Evolutionary conservation across 2,888 invertebrate species (phyloP).

Genomic region (Rhorus exstirpatorius): DNA sequence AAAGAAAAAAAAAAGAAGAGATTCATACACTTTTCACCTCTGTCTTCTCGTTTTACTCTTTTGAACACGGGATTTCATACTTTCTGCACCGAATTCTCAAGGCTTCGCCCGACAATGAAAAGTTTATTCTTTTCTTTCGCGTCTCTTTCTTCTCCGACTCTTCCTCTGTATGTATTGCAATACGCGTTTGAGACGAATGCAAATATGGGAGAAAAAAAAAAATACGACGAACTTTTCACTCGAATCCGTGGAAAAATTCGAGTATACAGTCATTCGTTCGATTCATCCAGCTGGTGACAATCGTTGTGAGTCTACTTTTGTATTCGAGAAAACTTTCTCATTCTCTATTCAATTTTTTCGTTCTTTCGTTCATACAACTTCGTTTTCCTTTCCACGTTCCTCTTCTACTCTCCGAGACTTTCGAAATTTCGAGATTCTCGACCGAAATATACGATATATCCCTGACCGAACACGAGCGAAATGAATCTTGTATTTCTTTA

Average conservation of each 20-base stretch:
- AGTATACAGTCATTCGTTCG: too few relatives aligned
- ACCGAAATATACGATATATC: not conserved
- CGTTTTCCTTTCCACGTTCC: too few relatives aligned
- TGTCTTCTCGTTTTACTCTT: not conserved
- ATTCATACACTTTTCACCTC: slow-evolving; percentile 19
- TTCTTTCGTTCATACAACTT: not conserved
- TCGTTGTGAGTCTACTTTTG: not conserved
- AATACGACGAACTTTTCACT: not conserved
- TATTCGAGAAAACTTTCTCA: not conserved
- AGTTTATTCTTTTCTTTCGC: not conserved
- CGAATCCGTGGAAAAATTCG: slow-evolving; percentile 12
- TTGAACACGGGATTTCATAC: slow-evolving; percentile 3
- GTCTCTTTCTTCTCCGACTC: not conserved
- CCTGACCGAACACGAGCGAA: not conserved
- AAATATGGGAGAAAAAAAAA: not conserved
- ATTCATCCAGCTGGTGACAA: not conserved
- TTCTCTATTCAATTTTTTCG: not conserved
- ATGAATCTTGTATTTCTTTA: not conserved
- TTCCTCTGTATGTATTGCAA: not conserved
- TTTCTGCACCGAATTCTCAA: not conserved
- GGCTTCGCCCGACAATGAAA: slow-evolving; percentile 11
- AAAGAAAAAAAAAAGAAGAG: too few relatives aligned
- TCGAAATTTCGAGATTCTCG: too few relatives aligned
- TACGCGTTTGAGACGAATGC: not conserved
- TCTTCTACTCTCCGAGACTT: too few relatives aligned